Base-by-base conservation (phyloP, 2,113 vertebrate species). In the Petaurus breviceps region DNA sequence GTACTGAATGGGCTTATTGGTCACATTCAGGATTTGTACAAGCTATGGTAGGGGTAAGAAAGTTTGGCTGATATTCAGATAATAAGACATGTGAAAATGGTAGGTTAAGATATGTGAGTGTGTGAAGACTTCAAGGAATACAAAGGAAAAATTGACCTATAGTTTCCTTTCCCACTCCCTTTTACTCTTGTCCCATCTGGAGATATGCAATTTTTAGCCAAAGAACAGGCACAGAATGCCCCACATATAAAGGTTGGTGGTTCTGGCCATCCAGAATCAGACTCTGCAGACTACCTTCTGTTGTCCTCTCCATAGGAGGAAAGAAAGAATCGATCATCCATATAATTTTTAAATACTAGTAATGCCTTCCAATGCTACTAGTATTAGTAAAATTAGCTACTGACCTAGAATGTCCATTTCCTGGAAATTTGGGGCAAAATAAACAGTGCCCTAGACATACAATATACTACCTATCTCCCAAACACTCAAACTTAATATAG, bases 31-130 rank as follows among this genome's bases (percentile, higher is more conserved):
- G 14, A 25, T 93, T 92, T 94, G 43, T 37, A 55, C 53, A 1
- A 51, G 84, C 26, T 89, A 93, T 28, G 7, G 6, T 0, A 16
- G 91, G 43, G 37, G 92, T 54, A 92, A 92, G 93, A 95, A 97
- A 96, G 19, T 84, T 5, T n/a, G 37, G 68, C 14, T 43, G 11
- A 43, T n/a, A 77, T n/a, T 77, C 37, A 77, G 4, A n/a, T n/a
- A 77, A 77, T 19, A 8, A 90, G 92, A 91, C 47, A 51, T 61
- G 2, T 93, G 90, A 95, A 95, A 95, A 94, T 95, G 52, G 68
- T 52, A 96, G 90, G 9, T 49, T 12, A 50, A 68, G 55, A 89
- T 94, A 96, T 92, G 89, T 90, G 14, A 61, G 92, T 92, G 51
- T 93, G 51, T 57, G 51, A 89, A 23, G 50, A 90, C 55, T 89